Base-by-base conservation (phyloP, 2,797 vertebrate genomes). In the Hypotaenidia philippensis region DNA sequence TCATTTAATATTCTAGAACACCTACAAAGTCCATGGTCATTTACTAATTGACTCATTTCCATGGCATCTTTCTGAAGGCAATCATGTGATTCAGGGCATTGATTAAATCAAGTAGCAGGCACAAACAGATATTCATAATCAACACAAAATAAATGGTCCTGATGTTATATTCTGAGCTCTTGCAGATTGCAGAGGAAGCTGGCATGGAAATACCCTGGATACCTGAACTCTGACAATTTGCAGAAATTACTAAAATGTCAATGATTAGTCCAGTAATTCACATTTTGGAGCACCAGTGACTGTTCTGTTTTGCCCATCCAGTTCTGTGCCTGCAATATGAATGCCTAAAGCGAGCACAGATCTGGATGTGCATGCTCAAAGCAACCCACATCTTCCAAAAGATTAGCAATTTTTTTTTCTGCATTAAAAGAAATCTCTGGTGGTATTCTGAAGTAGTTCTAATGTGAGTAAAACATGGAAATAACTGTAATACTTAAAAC, bases 1-100 rank as follows among this genome's bases (percentile, higher is more conserved):
- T 89, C 57, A 83, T 95, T 69, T 89, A 74, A 56, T 93, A 89
- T 79, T 82, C 83, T 83, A 89, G 57, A 95, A 90, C 45, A 74
- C 31, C 27, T 86, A 83, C 31, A 41, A 66, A 55, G 47, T 65
- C 36, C 32, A 27, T 50, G 38, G 66, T 77, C 38, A 80, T 93
- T 89, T 93, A 82, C 63, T 94, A 90, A 89, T 91, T 93, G 75
- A 77, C 59, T 87, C 36, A 83, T 93, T 93, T 94, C 71, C 36
- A 55, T 20, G 59, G 4, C 57, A 71, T 71, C 22, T 71, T 88
- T 93, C 81, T 88, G 60, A 83, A 88, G 50, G 60, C 31, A 90
- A 34, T 47, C 38, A 45, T 18, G n/a, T 87, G 83, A 88, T 93
- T 75, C 68, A 49, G 45, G 49, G 26, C 26, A 71, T 27, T 84